Base-by-base conservation (phyloP, 2,113 vertebrate genomes). In the Panthera uncia region DNA sequence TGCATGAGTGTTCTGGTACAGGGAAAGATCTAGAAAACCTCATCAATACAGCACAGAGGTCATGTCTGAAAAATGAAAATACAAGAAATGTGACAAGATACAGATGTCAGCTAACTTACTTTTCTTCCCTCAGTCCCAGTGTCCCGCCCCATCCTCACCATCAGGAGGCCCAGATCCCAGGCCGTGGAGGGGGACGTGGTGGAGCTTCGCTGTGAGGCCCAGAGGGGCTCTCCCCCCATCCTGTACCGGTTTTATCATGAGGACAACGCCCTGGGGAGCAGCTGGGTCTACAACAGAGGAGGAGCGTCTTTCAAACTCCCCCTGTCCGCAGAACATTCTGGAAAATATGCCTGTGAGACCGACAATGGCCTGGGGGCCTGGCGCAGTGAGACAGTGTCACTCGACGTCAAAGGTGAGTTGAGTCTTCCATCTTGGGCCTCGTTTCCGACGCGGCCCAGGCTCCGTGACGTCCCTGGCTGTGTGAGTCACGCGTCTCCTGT, bases 291-390 rank as follows among this genome's bases (percentile, higher is more conserved):
- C 9, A 76, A 8, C 50, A 31, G 55, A 41, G 23, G 41, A 73
- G 57, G 50, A 57, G 83, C 6, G 0, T 92, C 83, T 52, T 69
- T 95, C 57, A 92, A 19, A 18, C 10, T 97, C 16, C 6, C 14
- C 65, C 65, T 97, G 76, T 81, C 89, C 1, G 18, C 14, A 76
- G 57, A 96, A 68, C 95, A 93, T 95, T 97, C 94, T 89, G 94
- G 97, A 74, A 95, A 50, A 50, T 98, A 95, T 29, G 6, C 45
- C 85, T 98, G 97, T 50, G 71, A 84, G 5, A 89, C 92, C 15
- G 31, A 38, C 38, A 98, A 97, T 57, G n/a, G n/a, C 31, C 38
- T 10, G 41, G 41, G 71, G 12, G 1, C 29, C 11, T 55, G 85
- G 38, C 45, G 3, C 55, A 97, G 97, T 45, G 4, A 91, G 8